phyloP scores from a whole-genome alignment of 2,888 invertebrate genomes.

The Tetragonisca angustula region DNA sequence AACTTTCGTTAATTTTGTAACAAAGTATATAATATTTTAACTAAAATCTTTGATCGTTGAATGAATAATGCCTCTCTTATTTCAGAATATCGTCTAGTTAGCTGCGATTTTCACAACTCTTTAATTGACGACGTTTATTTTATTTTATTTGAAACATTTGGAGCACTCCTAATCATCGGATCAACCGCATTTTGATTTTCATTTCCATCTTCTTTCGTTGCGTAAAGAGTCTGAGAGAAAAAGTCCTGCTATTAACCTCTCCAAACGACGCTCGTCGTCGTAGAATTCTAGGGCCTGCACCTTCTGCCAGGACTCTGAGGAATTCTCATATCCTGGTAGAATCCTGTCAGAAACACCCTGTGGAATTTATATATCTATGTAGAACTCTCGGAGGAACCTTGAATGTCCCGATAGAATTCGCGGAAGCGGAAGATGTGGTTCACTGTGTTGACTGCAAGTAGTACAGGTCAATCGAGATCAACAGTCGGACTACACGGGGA shows the following conservation, averaged over 20 bases:
- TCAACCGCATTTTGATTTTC: no score
- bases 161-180: no score
- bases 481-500: not conserved
- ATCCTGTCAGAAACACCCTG: not conserved
- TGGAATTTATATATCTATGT: not conserved
- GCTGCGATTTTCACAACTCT: no score
- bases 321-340: not conserved
- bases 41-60: no score
- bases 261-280: not conserved
- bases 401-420: not conserved
- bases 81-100: no score
- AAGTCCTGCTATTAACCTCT: not conserved
- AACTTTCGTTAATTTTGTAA: no score
- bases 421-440: not conserved
- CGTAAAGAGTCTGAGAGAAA: not conserved
- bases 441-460: not conserved
- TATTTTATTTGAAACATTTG: no score
- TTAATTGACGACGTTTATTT: no score
- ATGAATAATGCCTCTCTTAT: no score
- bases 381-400: not conserved
- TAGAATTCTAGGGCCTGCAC: not conserved
- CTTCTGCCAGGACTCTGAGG: not conserved
- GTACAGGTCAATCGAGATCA: not conserved
- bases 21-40: no score
- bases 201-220: slow-evolving; percentile 10